Evolutionary conservation across 1,140 invertebrate genomes (phyloP), one percentile per base, ranked within the genome.

Genomic region (Drosophila fuyamai): DNA sequence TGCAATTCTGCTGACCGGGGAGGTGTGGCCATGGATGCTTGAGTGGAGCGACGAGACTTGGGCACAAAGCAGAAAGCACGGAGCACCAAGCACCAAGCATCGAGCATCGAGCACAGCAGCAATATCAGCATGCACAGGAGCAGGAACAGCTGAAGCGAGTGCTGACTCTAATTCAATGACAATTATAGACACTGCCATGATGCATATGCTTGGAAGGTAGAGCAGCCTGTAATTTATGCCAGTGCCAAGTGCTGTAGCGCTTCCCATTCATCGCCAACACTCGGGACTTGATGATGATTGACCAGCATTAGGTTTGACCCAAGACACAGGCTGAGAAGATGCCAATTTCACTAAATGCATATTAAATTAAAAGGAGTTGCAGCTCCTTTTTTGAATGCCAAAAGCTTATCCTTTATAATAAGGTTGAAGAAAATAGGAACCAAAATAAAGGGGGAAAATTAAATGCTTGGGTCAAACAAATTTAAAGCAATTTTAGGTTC

Each of bases 201-300:
- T 50, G 48, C n/a, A 10, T 32, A 5, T 14, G n/a, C 27, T 16
- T 10, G 3, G 48, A 23, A 23, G n/a, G 29, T 16, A 14, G n/a
- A 35, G n/a, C 14, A 29, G 14, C 48, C 29, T 60, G 62, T 68
- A 76, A 68, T 76, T 76, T 76, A 68, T 67, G 74, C 43, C 50
- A 61, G 36, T 59, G 63, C 29, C 67, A 67, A 65, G 60, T 70
- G 48, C 14, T 35, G 27, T 50, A 38, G 32, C 48, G 56, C 68
- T 72, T 58, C 68, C 68, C 55, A 72, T 72, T 72, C 68, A 72
- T 72, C 50, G 51, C 32, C 13, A 51, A 2, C 48, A 51, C 48
- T 35, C 27, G 23, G 7, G 6, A 0, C 8, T 8, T 71, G n/a
- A 50, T 50, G 56, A 61, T 73, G 68, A 72, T 46, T 72, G 55